Percentiles rank a stretch among this genome's conserved stretches.
Evolutionary conservation across 1,140 invertebrate species (phyloP).

Genomic region (Laupala kohalensis): DNA sequence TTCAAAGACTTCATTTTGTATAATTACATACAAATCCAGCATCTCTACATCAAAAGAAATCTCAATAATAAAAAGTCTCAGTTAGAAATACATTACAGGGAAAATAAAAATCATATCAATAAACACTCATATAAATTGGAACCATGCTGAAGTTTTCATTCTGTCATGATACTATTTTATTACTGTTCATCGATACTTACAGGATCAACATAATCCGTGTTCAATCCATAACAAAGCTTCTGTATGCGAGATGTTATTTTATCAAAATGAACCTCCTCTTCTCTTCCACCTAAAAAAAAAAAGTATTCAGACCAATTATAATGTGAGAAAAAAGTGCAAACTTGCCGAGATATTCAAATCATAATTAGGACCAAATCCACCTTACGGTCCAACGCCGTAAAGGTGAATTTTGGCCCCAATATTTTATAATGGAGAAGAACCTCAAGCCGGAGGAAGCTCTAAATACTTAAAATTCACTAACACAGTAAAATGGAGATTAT

Average conservation of each 20-base stretch:
- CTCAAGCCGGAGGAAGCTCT: too few relatives aligned
- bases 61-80: too few relatives aligned
- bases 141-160: too few relatives aligned
- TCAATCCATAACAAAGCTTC: slow-evolving; percentile 90
- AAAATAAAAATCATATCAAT: background rate
- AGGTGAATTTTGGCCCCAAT: background rate
- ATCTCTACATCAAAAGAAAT: too few relatives aligned
- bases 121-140: background rate
- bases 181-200: slow-evolving; percentile 44
- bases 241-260: slow-evolving; percentile 94
- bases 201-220: slow-evolving; percentile 92
- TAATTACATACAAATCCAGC: too few relatives aligned
- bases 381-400: background rate
- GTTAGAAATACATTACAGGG: background rate
- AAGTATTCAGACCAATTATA: too few relatives aligned
- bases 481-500: background rate
- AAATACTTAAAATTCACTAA: too few relatives aligned
- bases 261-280: slow-evolving; percentile 89
- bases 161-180: background rate
- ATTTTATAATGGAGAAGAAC: too few relatives aligned
- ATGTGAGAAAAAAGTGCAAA: too few relatives aligned
- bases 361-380: background rate
- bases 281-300: slow-evolving; percentile 51
- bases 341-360: too few relatives aligned
- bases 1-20: too few relatives aligned